These are phyloP conservation scores for Saguinus imperator DNA, from an alignment of 2,113 vertebrate genomes.

Conservation along the genomic window DNA sequence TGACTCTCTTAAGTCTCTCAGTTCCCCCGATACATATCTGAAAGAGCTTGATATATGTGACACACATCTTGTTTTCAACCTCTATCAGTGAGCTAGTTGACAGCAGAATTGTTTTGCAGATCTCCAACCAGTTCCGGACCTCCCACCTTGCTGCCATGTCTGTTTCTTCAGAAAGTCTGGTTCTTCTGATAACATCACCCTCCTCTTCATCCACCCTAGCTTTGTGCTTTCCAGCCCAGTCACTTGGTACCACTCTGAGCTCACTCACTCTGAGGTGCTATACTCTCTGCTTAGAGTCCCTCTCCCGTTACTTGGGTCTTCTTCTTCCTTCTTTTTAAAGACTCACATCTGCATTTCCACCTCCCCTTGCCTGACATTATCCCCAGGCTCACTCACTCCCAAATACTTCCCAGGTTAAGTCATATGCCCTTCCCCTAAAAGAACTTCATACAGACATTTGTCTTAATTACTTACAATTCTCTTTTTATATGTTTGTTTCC, in stretches of 20 bases:
- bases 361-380: background rate
- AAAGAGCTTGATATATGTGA: conserved; percentile 4
- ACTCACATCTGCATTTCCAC: background rate
- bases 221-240: background rate
- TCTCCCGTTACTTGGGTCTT: background rate
- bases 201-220: background rate
- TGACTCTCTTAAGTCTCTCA: background rate
- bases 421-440: background rate
- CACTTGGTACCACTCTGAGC: background rate
- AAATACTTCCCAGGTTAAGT: background rate
- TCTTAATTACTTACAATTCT: background rate
- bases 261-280: background rate
- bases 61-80: background rate
- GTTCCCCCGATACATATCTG: background rate
- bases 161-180: background rate
- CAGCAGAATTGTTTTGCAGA: background rate
- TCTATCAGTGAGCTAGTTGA: background rate
- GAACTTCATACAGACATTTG: background rate
- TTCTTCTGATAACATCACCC: background rate
- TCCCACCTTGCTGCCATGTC: background rate
- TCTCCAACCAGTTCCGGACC: background rate
- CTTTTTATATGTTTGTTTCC: background rate
- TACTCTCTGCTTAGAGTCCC: background rate
- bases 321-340: background rate
- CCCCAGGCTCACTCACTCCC: background rate